These are phyloP conservation scores for Argopecten irradians DNA, from an alignment of 1,140 invertebrate species.

Conservation along the genomic window DNA sequence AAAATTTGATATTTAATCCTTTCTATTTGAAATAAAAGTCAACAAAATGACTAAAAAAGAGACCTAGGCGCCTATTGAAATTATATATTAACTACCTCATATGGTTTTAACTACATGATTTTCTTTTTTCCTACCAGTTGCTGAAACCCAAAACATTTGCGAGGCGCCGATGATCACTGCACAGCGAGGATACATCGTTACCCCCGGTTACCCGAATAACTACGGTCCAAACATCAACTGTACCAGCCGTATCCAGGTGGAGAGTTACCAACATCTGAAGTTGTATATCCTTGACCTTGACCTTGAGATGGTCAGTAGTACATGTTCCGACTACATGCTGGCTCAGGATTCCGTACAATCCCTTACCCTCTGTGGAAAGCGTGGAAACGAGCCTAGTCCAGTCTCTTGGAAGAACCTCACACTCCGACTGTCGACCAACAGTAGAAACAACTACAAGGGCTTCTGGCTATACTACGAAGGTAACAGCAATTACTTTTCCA, in stretches of 20 bases:
- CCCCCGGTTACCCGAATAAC: conserved; percentile 70
- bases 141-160: conserved; percentile 67
- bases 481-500: conserved; percentile 39
- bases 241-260: conserved; percentile 57
- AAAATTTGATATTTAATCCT: too few relatives aligned
- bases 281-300: conserved; percentile 71
- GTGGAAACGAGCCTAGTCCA: conserved; percentile 63
- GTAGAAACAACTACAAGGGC: conserved; percentile 62
- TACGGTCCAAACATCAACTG: conserved; percentile 62
- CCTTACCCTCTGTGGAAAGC: conserved; percentile 68
- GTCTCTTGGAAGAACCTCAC: conserved; percentile 60
- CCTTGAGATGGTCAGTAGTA: conserved; percentile 63
- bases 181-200: conserved; percentile 69
- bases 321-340: conserved; percentile 70
- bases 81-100: too few relatives aligned
- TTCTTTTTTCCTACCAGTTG: conserved; percentile 59
- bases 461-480: conserved; percentile 76
- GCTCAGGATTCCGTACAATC: conserved; percentile 63
- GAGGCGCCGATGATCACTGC: conserved; percentile 49
- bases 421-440: conserved; percentile 61
- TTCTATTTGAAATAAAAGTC: too few relatives aligned
- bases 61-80: too few relatives aligned
- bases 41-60: too few relatives aligned
- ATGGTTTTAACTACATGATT: not conserved
- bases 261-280: conserved; percentile 63